Percentiles rank a stretch among this genome's conserved stretches.
phyloP scores from a whole-genome alignment of 2,113 vertebrate genomes.

The Chinchilla lanigera region DNA sequence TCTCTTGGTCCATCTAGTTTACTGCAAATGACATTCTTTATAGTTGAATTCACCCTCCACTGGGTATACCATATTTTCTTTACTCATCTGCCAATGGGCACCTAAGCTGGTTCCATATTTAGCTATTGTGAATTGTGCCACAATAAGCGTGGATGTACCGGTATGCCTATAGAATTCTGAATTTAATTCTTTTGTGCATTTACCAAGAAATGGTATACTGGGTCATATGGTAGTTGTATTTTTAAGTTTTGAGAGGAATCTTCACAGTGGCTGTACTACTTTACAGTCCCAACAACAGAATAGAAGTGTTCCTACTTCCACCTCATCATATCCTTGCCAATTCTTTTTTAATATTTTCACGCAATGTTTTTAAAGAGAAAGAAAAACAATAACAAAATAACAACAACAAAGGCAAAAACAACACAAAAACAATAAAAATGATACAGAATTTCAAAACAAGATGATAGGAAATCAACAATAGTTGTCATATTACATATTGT shows the following conservation, averaged over 20 bases:
- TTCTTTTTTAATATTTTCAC: too few relatives aligned
- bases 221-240: not conserved
- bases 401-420: too few relatives aligned
- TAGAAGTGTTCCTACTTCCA: not conserved
- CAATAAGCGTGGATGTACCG: not conserved
- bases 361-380: too few relatives aligned
- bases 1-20: not conserved
- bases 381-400: too few relatives aligned
- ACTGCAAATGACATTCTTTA: not conserved
- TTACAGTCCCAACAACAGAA: not conserved
- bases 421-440: too few relatives aligned
- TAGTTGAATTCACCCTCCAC: not conserved
- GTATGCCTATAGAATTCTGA: not conserved
- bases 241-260: not conserved
- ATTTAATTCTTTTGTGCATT: not conserved
- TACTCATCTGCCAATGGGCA: not conserved
- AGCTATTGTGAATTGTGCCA: not conserved
- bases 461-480: too few relatives aligned
- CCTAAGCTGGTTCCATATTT: too few relatives aligned
- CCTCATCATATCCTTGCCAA: not conserved
- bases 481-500: too few relatives aligned
- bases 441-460: too few relatives aligned
- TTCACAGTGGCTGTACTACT: not conserved
- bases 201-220: not conserved
- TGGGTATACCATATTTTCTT: not conserved